Conservation (phyloP, 2,888 invertebrate genomes). For the Ichneumon xanthorius region DNA sequence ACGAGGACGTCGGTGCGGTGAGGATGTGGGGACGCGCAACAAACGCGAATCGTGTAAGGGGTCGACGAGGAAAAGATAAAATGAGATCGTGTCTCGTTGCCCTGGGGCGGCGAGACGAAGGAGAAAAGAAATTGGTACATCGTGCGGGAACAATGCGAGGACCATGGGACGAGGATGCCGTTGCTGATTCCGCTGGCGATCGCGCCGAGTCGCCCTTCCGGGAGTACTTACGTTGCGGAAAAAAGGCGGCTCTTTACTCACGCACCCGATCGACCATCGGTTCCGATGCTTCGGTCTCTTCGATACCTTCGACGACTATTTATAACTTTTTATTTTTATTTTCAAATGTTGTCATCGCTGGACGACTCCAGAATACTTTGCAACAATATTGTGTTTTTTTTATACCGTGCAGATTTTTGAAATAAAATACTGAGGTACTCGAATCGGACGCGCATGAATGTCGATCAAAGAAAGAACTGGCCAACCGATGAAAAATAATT, state of each 20-base stretch:
- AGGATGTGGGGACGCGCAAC: conserved; percentile 79
- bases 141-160: conserved; percentile 77
- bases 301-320: background rate
- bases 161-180: conserved; percentile 23
- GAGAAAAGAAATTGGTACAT: conserved; percentile 83
- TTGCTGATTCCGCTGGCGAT: conserved; percentile 58
- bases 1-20: conserved; percentile 65
- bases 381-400: no score
- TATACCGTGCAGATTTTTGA: no score
- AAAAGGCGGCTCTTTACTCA: conserved; percentile 19
- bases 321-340: background rate
- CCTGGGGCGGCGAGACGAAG: conserved; percentile 73
- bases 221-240: conserved; percentile 37
- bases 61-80: conserved; percentile 80
- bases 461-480: background rate
- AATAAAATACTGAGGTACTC: no score
- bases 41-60: conserved; percentile 83
- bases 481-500: background rate
- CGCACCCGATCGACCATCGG: conserved; percentile 32
- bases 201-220: conserved; percentile 32
- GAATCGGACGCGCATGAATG: no score
- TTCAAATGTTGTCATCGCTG: background rate
- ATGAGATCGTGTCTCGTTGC: conserved; percentile 82
- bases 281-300: background rate
- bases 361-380: background rate